Percentiles rank a stretch among this genome's conserved stretches.
Conservation (phyloP, 2,888 invertebrate species). For the Athripsodes cinereus region DNA sequence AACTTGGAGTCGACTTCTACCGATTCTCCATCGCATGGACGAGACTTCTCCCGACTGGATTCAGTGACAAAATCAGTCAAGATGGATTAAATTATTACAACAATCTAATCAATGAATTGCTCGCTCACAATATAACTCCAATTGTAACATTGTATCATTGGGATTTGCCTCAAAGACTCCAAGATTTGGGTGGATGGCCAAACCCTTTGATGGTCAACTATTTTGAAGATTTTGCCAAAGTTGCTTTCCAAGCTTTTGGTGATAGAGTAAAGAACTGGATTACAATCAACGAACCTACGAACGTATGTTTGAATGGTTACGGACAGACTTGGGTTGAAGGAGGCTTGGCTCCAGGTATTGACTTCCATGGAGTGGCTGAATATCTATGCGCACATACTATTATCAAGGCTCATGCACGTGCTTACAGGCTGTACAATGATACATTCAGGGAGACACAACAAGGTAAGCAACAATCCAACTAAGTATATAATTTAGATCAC, state of each 20-base stretch:
- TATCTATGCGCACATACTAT: constrained; percentile 60
- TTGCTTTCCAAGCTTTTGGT: constrained; percentile 43
- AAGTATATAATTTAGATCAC: too few species aligned
- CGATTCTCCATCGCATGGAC: constrained; percentile 63
- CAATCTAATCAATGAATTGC: constrained; percentile 52
- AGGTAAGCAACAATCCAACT: constrained; percentile 29
- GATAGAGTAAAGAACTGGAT: constrained; percentile 50
- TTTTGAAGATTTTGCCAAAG: constrained; percentile 50
- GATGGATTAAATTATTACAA: constrained; percentile 55
- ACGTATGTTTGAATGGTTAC: constrained; percentile 46
- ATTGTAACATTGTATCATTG: constrained; percentile 61
- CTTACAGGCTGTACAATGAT: constrained; percentile 52
- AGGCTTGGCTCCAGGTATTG: constrained; percentile 44
- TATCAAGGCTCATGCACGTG: constrained; percentile 58
- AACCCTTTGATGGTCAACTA: constrained; percentile 49
- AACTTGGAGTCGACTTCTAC: constrained; percentile 52
- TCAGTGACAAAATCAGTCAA: constrained; percentile 31
- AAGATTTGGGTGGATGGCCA: constrained; percentile 49
- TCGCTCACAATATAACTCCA: constrained; percentile 49
- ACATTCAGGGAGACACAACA: constrained; percentile 39
- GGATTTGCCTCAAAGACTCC: constrained; percentile 57
- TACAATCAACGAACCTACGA: constrained; percentile 59
- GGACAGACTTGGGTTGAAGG: constrained; percentile 34
- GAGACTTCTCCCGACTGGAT: constrained; percentile 58
- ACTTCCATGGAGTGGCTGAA: constrained; percentile 49